Conservation (phyloP, 2,113 vertebrate species). For the Mustela lutreola region DNA sequence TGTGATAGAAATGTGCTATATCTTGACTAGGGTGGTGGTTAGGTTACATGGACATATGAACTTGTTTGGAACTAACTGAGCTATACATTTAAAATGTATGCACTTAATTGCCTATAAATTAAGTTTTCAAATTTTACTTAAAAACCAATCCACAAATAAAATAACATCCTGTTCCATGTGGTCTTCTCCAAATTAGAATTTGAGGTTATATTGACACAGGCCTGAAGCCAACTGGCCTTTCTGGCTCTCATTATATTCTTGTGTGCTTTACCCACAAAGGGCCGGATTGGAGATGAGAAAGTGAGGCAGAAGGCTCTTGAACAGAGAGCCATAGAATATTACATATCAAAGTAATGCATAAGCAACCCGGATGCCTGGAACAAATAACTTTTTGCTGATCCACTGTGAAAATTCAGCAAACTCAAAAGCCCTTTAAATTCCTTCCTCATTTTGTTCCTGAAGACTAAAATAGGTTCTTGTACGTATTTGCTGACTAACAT, state of each 20-base stretch:
- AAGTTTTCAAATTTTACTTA: slow-evolving; percentile 14
- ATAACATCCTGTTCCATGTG: background rate
- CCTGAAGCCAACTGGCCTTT: slow-evolving; percentile 28
- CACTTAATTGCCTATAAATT: background rate
- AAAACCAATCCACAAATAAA: slow-evolving; percentile 11
- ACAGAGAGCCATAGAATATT: background rate
- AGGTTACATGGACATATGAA: background rate
- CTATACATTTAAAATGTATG: background rate
- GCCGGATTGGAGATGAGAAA: background rate
- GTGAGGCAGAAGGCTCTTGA: background rate
- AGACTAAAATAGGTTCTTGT: background rate
- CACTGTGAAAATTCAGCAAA: slow-evolving; percentile 46
- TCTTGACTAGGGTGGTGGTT: background rate
- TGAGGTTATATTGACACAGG: background rate
- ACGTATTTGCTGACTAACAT: slow-evolving; percentile 57
- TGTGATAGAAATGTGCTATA: background rate
- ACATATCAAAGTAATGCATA: background rate
- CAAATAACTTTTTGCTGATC: slow-evolving; percentile 16
- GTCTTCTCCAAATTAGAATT: slow-evolving; percentile 27
- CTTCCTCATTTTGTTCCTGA: slow-evolving; percentile 48
- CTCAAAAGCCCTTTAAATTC: slow-evolving; percentile 27
- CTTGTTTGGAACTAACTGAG: background rate
- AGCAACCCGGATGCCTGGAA: background rate
- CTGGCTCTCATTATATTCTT: slow-evolving; percentile 7
- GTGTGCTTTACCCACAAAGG: background rate